Evolutionary conservation across 2,888 invertebrate genomes (phyloP).

Genomic region (Ophion ventricosus): DNA sequence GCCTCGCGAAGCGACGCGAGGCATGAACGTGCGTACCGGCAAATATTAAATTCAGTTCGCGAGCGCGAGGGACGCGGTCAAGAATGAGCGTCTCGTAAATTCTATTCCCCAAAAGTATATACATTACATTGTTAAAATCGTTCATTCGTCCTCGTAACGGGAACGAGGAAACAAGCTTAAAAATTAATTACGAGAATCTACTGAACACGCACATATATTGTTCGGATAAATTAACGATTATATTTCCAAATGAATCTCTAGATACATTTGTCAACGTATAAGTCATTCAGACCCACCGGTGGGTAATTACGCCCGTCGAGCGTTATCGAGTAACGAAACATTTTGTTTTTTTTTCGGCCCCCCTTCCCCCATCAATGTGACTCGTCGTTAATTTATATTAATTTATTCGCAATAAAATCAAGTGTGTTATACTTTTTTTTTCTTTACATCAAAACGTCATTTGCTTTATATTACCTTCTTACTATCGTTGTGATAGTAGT

Average conservation of each 20-base stretch:
- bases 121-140: constrained; percentile 1
- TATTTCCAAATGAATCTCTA: constrained; percentile 57
- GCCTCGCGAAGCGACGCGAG: constrained; percentile 5
- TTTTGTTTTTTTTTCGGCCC: neutral
- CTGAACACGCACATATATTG: neutral
- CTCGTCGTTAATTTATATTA: constrained; percentile 62
- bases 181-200: neutral
- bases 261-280: neutral
- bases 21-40: constrained; percentile 39
- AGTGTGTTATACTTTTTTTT: constrained; percentile 39
- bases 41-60: constrained; percentile 75
- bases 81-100: constrained; percentile 73
- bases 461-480: constrained; percentile 15
- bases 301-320: constrained; percentile 10
- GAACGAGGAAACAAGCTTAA: constrained; percentile 46
- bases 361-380: constrained; percentile 32
- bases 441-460: neutral
- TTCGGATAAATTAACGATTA: constrained; percentile 54
- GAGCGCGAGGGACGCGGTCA: constrained; percentile 71
- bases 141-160: constrained; percentile 50
- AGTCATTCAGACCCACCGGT: constrained; percentile 10
- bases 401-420: constrained; percentile 57
- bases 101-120: constrained; percentile 24
- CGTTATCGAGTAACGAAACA: constrained; percentile 28
- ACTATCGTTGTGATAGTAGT: constrained; percentile 23